A percentile compares a stretch with the other conserved stretches of the same genome.
These are phyloP conservation scores for Upupa epops DNA, from an alignment of 2,113 vertebrate genomes.

Conservation along the genomic window DNA sequence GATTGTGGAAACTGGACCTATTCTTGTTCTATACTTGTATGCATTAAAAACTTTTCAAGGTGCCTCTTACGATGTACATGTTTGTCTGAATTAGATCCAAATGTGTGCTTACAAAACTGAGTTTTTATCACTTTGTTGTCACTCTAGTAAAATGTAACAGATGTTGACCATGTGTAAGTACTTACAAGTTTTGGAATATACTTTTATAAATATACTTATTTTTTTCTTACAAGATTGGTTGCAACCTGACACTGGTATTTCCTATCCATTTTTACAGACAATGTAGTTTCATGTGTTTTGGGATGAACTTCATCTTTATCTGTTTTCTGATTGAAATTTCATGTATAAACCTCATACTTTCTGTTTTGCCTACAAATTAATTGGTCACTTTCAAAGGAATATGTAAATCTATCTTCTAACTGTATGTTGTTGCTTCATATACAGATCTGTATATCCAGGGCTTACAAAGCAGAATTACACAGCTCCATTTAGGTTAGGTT, in stretches of 20 bases:
- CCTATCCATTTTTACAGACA: neutral
- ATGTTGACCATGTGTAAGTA: neutral
- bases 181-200: neutral
- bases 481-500: neutral
- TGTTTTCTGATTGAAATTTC: neutral
- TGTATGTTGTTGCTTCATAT: neutral
- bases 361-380: neutral
- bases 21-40: neutral
- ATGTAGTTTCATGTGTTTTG: neutral
- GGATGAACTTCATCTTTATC: neutral
- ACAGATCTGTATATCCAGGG: neutral
- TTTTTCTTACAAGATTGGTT: neutral
- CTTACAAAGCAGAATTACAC: neutral
- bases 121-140: neutral
- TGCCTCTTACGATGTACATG: neutral
- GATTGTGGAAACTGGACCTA: neutral
- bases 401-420: neutral
- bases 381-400: neutral
- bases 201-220: neutral
- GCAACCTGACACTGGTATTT: neutral
- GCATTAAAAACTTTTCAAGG: neutral
- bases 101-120: neutral
- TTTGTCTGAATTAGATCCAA: neutral
- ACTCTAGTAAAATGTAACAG: neutral
- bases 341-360: rapidly evolving